Evolutionary conservation across 2,113 vertebrate species (phyloP).

Genomic region (Athene noctua): DNA sequence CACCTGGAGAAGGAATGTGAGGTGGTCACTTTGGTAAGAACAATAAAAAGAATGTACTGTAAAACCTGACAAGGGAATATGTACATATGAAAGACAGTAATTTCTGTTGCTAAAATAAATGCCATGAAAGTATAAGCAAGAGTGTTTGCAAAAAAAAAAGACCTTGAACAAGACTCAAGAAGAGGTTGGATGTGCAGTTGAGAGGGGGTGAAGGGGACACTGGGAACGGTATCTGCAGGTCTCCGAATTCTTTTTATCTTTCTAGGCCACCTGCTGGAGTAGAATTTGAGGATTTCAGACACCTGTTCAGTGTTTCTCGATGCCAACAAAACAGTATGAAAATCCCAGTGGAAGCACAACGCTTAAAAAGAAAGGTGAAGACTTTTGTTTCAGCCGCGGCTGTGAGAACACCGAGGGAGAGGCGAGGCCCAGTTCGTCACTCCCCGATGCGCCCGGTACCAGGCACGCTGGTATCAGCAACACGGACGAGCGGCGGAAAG

Average conservation of each 20-base stretch:
- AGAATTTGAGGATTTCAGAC: background rate
- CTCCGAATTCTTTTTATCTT: background rate
- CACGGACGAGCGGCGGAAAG: accelerated
- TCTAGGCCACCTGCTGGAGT: background rate
- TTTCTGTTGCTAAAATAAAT: background rate
- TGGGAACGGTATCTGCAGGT: background rate
- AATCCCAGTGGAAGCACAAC: accelerated
- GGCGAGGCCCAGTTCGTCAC: accelerated
- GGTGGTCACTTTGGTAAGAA: background rate
- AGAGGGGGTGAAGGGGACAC: background rate
- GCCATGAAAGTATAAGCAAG: background rate
- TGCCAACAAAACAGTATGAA: accelerated
- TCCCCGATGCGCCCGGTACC: background rate
- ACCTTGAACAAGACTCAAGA: background rate
- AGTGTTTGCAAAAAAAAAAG: background rate
- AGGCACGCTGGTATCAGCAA: too few species aligned
- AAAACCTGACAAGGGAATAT: background rate
- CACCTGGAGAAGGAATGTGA: background rate
- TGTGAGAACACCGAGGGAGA: accelerated
- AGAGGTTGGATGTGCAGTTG: background rate
- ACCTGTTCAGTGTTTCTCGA: background rate
- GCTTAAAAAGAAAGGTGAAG: accelerated
- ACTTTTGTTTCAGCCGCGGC: accelerated
- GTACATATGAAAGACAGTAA: background rate
- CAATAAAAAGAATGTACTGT: background rate